phyloP scores from a whole-genome alignment of 2,113 vertebrate genomes.

The Strigops habroptila region DNA sequence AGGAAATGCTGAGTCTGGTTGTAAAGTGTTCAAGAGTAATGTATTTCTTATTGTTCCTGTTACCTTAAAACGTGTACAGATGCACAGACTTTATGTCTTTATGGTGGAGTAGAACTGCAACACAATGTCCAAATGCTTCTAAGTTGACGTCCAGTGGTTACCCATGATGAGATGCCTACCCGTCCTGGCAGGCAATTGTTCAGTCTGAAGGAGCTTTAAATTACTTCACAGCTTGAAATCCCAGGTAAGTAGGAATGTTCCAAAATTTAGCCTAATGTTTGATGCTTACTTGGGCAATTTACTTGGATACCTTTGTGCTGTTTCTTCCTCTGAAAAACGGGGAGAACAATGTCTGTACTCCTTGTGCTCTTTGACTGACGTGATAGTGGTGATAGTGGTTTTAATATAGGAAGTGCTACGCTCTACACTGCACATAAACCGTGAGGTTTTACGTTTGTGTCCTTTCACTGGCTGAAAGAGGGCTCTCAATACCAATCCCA shows the following conservation, averaged over 20 bases:
- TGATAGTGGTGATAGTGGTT: neutral
- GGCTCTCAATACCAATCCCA: neutral
- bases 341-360: neutral
- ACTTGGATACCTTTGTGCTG: neutral
- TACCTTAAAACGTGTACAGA: neutral
- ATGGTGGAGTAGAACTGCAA: neutral
- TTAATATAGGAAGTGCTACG: neutral
- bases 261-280: neutral
- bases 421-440: neutral
- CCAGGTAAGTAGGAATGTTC: neutral
- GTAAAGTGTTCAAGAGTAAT: neutral
- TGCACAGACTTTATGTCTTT: neutral
- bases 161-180: neutral
- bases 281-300: neutral
- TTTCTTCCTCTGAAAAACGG: neutral
- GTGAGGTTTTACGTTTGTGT: neutral
- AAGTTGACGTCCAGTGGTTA: neutral
- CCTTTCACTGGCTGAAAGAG: neutral
- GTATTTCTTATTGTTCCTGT: neutral
- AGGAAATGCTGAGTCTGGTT: neutral
- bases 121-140: neutral
- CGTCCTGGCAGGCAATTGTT: neutral
- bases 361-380: neutral
- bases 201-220: neutral
- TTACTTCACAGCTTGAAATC: constrained; percentile 11